phyloP scores from a whole-genome alignment of 1,140 invertebrate genomes.

The Andrena cerasifolii region DNA sequence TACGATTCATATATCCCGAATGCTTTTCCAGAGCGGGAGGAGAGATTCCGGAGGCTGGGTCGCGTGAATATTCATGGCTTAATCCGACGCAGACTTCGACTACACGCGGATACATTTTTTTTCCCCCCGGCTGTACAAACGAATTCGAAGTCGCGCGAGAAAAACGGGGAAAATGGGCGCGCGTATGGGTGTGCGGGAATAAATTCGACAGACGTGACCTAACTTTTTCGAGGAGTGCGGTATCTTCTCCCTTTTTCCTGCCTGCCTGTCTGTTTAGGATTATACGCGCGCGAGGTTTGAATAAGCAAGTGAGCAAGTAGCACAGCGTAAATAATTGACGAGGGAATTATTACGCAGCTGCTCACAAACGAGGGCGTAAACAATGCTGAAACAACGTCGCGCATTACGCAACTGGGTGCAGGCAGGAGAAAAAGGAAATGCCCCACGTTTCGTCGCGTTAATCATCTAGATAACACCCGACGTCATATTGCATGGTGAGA shows the following conservation, averaged over 20 bases:
- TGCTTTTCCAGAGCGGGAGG: neutral
- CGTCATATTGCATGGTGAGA: slow-evolving; percentile 41
- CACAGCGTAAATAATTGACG: neutral
- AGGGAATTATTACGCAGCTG: slow-evolving; percentile 6
- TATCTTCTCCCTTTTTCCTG: neutral
- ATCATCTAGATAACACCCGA: slow-evolving; percentile 49
- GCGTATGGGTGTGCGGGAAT: neutral
- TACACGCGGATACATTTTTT: neutral
- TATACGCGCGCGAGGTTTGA: neutral
- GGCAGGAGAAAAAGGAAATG: slow-evolving; percentile 18
- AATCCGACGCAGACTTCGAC: neutral
- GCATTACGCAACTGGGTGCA: neutral
- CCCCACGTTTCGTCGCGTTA: slow-evolving; percentile 32
- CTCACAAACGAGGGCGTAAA: neutral
- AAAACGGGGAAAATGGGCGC: neutral
- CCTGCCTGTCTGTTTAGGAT: neutral
- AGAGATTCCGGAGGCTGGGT: neutral
- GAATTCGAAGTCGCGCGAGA: neutral
- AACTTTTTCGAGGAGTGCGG: neutral
- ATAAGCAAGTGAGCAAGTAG: slow-evolving; percentile 3
- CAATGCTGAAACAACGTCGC: neutral
- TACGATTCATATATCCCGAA: neutral
- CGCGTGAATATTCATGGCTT: slow-evolving; percentile 14
- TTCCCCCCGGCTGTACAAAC: neutral
- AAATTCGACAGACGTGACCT: neutral